Evolutionary conservation across 2,113 vertebrate species (phyloP).

Genomic region (Rhinichthys klamathensis): DNA sequence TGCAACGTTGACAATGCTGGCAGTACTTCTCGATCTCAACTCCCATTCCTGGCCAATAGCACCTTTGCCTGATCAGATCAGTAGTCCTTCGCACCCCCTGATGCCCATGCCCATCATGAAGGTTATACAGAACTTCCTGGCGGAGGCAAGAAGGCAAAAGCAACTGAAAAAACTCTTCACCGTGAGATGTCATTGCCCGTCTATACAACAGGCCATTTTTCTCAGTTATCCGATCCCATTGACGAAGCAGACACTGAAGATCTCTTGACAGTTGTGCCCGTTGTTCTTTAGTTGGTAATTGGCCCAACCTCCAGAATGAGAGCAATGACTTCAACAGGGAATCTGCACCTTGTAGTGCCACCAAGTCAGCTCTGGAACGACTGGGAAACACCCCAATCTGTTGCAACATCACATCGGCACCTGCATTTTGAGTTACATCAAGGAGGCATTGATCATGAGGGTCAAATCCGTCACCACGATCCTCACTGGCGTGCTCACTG

Average conservation of each 20-base stretch:
- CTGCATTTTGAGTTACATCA: neutral
- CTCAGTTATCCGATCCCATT: neutral
- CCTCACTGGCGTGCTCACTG: neutral
- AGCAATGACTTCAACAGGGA: neutral
- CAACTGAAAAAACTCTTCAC: neutral
- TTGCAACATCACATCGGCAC: neutral
- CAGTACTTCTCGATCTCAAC: neutral
- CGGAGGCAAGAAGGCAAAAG: neutral
- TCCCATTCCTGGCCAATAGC: conserved; percentile 5
- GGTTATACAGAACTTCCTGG: neutral
- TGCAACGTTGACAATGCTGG: neutral
- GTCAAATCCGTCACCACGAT: neutral
- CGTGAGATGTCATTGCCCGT: neutral
- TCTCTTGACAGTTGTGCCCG: neutral
- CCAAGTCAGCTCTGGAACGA: neutral
- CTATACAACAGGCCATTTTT: neutral
- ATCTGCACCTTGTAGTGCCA: neutral
- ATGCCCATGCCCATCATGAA: neutral
- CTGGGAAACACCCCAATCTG: neutral
- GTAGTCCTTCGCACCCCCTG: neutral
- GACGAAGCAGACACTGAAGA: neutral
- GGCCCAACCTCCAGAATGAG: neutral
- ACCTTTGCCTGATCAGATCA: neutral
- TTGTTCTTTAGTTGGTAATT: neutral
- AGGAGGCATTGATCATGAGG: neutral